Percentiles rank a stretch among this genome's conserved stretches.
phyloP scores from a whole-genome alignment of 2,113 vertebrate species.

The Arvicanthis niloticus region DNA sequence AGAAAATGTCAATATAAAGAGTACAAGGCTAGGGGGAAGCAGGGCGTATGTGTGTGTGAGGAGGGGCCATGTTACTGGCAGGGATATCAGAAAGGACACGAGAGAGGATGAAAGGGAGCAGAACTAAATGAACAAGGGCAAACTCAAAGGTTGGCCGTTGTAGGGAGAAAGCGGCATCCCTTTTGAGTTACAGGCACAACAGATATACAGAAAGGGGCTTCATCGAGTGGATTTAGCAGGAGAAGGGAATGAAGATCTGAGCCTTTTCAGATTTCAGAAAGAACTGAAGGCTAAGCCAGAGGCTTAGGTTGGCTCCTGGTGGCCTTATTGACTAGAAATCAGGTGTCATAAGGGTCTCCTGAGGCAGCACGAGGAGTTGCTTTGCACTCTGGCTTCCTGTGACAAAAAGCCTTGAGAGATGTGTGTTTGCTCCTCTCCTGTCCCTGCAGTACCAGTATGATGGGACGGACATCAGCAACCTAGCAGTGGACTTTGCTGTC shows the following conservation, averaged over 20 bases:
- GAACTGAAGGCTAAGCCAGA: background rate
- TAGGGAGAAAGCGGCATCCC: background rate
- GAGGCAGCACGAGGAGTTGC: background rate
- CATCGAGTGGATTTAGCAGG: background rate
- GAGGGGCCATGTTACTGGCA: background rate
- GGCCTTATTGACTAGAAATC: background rate
- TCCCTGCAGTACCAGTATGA: slow-evolving; percentile 95
- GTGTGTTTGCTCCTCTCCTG: background rate
- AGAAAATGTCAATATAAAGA: background rate
- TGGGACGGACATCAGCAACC: slow-evolving; percentile 96
- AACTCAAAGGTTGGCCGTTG: background rate
- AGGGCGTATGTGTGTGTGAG: background rate
- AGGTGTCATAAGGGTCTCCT: rapidly evolving
- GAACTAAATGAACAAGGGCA: background rate
- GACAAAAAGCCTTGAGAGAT: background rate
- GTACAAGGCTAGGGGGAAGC: background rate
- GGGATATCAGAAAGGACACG: background rate
- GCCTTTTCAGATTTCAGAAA: background rate
- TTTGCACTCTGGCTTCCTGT: background rate
- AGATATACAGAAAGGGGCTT: background rate
- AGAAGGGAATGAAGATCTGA: background rate
- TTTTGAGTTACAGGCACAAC: background rate
- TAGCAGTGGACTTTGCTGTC: slow-evolving; percentile 97
- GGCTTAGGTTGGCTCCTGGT: background rate
- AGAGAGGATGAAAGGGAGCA: background rate